Percentiles rank a stretch among this genome's conserved stretches.
phyloP scores from a whole-genome alignment of 92 coral and sea anemone species.

The Phenganax stokvisi region DNA sequence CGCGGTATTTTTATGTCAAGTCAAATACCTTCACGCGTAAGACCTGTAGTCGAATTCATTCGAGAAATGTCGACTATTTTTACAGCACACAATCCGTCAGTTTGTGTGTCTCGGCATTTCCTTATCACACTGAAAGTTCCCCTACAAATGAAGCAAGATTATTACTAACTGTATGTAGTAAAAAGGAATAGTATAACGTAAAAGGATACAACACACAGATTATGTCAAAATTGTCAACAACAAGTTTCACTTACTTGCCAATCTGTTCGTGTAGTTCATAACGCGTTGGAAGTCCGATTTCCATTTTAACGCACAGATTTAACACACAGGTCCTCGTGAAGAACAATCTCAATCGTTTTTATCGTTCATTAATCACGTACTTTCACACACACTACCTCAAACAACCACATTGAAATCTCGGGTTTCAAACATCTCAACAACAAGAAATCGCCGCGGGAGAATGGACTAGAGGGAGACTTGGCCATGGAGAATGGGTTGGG shows the following conservation, averaged over 20 bases:
- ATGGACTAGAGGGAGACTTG: too few relatives aligned
- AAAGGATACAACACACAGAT: conserved; percentile 17
- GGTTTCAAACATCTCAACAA: too few relatives aligned
- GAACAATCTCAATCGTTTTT: neutral
- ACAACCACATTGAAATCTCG: too few relatives aligned
- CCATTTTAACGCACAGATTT: conserved; percentile 48
- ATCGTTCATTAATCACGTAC: neutral
- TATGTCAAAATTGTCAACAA: conserved; percentile 24
- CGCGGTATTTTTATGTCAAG: neutral
- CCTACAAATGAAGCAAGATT: conserved; percentile 40
- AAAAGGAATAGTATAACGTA: neutral
- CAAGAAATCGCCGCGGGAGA: too few relatives aligned
- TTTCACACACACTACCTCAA: too few relatives aligned
- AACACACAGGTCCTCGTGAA: neutral
- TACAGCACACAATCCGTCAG: conserved; percentile 87
- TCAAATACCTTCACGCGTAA: conserved; percentile 74
- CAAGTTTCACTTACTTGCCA: conserved; percentile 72
- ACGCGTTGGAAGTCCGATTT: conserved; percentile 91
- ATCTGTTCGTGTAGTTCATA: conserved; percentile 95
- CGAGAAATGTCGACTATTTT: conserved; percentile 88
- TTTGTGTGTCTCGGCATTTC: conserved; percentile 84
- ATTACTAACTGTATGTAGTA: neutral
- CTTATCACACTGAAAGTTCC: conserved; percentile 97
- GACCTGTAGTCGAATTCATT: conserved; percentile 93
- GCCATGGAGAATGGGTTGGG: too few relatives aligned